A percentile compares a stretch with the other conserved stretches of the same genome.
Evolutionary conservation across 2,113 vertebrate genomes (phyloP).

Genomic region (Mohoua ochrocephala): DNA sequence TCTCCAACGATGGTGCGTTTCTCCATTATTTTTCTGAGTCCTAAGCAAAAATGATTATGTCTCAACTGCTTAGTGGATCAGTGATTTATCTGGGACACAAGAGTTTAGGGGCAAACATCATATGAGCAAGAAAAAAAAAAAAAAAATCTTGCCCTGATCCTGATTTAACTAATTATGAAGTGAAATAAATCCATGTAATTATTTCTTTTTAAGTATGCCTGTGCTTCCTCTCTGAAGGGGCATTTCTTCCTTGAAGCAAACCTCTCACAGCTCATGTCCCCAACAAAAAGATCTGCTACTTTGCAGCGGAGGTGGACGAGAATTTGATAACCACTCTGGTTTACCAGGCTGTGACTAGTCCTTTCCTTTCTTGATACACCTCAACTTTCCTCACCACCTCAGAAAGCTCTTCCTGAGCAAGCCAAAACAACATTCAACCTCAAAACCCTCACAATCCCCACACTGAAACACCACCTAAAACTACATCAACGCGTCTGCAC

Average conservation of each 20-base stretch:
- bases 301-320: not conserved
- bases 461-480: not conserved
- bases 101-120: not conserved
- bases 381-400: not conserved
- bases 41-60: not conserved
- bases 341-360: not conserved
- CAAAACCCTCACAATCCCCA: not conserved
- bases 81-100: not conserved
- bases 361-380: not conserved
- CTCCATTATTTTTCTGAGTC: not conserved
- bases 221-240: not conserved
- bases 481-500: not conserved
- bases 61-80: not conserved
- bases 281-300: not conserved
- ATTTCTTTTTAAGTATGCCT: not conserved
- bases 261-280: not conserved
- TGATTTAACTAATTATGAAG: not conserved
- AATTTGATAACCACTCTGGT: not conserved
- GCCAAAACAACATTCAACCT: not conserved
- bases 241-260: not conserved
- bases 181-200: not conserved
- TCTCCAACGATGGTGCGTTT: not conserved
- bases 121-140: not conserved
- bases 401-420: conserved; percentile 14
- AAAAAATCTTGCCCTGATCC: not conserved